Base-by-base conservation (phyloP, 2,888 invertebrate genomes). In the Periphyllus acericola region DNA sequence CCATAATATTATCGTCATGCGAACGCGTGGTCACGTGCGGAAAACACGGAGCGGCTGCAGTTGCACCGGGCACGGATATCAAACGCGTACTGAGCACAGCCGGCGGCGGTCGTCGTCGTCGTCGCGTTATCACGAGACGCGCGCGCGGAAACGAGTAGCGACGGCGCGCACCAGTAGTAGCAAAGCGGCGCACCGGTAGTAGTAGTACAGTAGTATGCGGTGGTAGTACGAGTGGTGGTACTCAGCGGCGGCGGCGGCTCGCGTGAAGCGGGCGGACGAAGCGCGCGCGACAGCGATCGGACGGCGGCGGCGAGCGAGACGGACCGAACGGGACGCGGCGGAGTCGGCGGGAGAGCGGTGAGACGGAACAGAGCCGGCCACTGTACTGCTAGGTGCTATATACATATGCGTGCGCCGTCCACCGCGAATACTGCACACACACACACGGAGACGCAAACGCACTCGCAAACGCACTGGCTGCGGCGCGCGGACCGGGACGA, bases 11-110 rank as follows among this genome's bases (percentile, higher is more conserved):
- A 4, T 21, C 60, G 60, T 25, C 21, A 14, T 14, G 46, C 46
- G 46, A 60, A n/a, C 84, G 75, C 76, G 84, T 76, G 84, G 84
- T 78, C 85, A 78, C 85, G 78, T 79, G 85, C 79, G 55, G n/a
- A 25, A 25, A 66, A 79, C 79, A 9, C 85, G 85, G 68, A 75
- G 76, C 76, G 78, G 66, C 46, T 46, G 21, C 68, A 29, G 52
- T 66, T 32, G 78, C 68, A 78, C 75, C 85, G 46, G 46, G 79
- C 34, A 85, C 79, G 85, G 34, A 68, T 68, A 68, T 66, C 84
- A 29, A 17, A 85, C 76, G 79, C 71, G 78, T 85, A 85, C 79
- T 79, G 68, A 79, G 72, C 25, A 32, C n/a, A 25, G 46, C 6
- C 17, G 55, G 60, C 52, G 60, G 79, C 32, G 60, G 34, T 36